Percentiles rank a stretch among this genome's conserved stretches.
Conservation (phyloP, 1,140 invertebrate genomes). For the Sycophila sp. region DNA sequence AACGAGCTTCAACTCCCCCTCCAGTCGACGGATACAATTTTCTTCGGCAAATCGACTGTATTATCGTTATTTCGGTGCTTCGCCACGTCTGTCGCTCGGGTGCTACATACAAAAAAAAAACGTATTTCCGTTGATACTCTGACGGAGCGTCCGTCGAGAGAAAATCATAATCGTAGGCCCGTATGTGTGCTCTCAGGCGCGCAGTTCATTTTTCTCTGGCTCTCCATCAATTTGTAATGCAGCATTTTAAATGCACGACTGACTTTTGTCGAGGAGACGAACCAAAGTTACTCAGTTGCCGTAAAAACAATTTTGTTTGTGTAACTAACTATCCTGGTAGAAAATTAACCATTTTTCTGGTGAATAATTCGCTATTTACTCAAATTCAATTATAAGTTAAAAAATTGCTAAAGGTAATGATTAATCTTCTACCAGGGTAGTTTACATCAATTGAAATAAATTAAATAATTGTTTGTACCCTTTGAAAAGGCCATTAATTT, state of each 20-base stretch:
- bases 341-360: not conserved
- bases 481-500: too few relatives aligned
- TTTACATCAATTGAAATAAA: too few relatives aligned
- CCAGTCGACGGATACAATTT: too few relatives aligned
- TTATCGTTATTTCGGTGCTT: not conserved
- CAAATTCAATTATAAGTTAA: not conserved
- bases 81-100: not conserved
- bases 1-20: too few relatives aligned
- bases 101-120: not conserved
- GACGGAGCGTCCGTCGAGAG: not conserved
- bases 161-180: slow-evolving; percentile 47
- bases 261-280: slow-evolving; percentile 41
- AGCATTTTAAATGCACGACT: not conserved
- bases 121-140: not conserved
- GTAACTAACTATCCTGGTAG: too few relatives aligned
- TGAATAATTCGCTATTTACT: not conserved
- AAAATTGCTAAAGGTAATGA: not conserved
- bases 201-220: too few relatives aligned
- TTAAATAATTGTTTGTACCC: too few relatives aligned
- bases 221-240: too few relatives aligned
- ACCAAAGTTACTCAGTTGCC: not conserved
- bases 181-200: slow-evolving; percentile 52
- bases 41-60: too few relatives aligned
- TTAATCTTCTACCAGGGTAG: too few relatives aligned
- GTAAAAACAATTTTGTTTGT: slow-evolving; percentile 3